Percentiles rank a stretch among this genome's conserved stretches.
Conservation (phyloP, 2,113 vertebrate genomes). For the Cacatua alba region DNA sequence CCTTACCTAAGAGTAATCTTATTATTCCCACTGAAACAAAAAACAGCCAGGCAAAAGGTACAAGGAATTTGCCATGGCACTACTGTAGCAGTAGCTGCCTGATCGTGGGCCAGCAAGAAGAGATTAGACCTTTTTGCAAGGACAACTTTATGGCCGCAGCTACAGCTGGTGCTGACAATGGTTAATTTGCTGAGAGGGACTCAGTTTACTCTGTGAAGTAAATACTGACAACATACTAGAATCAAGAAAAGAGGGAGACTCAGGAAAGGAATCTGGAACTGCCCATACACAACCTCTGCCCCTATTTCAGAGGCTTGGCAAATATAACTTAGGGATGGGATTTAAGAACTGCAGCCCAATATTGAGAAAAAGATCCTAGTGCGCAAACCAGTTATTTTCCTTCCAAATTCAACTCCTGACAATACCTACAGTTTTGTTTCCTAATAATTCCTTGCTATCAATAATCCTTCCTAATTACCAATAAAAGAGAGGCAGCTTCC, state of each 20-base stretch:
- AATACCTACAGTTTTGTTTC: not conserved
- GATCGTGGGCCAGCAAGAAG: not conserved
- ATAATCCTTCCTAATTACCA: not conserved
- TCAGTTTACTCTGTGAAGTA: not conserved
- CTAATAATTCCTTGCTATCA: not conserved
- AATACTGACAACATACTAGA: not conserved
- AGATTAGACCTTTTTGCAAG: not conserved
- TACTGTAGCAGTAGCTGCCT: not conserved
- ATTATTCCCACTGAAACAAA: not conserved
- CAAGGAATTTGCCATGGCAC: not conserved
- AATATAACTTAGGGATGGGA: not conserved
- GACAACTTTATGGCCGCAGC: not conserved
- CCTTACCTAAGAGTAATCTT: not conserved
- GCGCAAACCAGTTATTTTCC: not conserved
- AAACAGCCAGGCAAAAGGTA: not conserved
- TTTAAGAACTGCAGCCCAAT: not conserved
- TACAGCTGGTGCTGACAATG: too few species aligned
- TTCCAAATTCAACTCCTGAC: not conserved
- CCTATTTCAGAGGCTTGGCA: not conserved
- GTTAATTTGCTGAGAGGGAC: not conserved
- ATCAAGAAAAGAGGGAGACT: not conserved
- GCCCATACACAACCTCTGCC: not conserved
- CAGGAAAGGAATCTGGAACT: not conserved
- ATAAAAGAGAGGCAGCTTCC: not conserved
- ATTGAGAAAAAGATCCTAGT: not conserved